Conservation (phyloP, 2,888 invertebrate genomes). For the Lycia hirtaria region DNA sequence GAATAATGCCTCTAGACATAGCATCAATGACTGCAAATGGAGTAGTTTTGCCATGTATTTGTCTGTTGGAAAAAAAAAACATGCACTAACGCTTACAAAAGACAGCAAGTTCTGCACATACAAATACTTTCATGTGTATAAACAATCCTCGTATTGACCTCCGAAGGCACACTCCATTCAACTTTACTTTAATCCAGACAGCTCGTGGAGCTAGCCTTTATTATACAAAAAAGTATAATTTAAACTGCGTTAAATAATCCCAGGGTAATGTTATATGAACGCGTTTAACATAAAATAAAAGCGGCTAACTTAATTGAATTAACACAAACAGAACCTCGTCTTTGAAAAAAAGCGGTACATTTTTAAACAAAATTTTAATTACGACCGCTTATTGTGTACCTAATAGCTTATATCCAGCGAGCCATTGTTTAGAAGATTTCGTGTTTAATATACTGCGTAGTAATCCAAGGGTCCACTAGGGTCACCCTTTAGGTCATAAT, state of each 20-base stretch:
- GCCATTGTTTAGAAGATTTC: slow-evolving; percentile 67
- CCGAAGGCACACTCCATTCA: neutral
- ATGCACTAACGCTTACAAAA: too few relatives aligned
- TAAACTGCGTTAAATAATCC: slow-evolving; percentile 22
- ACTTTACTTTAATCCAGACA: slow-evolving; percentile 9
- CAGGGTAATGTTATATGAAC: slow-evolving; percentile 13
- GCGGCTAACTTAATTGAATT: slow-evolving; percentile 25
- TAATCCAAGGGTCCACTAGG: slow-evolving; percentile 48
- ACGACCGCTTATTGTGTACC: slow-evolving; percentile 49
- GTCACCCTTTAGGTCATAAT: slow-evolving; percentile 72
- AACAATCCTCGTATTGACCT: slow-evolving; percentile 1
- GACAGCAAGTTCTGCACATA: too few relatives aligned
- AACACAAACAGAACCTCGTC: slow-evolving; percentile 32
- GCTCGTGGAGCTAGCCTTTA: neutral
- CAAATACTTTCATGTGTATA: neutral
- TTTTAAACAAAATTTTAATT: slow-evolving; percentile 52
- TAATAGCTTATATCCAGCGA: slow-evolving; percentile 48
- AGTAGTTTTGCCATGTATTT: too few relatives aligned
- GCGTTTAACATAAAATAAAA: slow-evolving; percentile 31
- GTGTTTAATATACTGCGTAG: slow-evolving; percentile 56
- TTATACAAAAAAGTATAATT: slow-evolving; percentile 17
- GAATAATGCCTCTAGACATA: too few relatives aligned
- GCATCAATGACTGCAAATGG: too few relatives aligned
- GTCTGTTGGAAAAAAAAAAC: too few relatives aligned
- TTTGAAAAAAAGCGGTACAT: slow-evolving; percentile 40